phyloP scores from a whole-genome alignment of 2,888 invertebrate species.

The Melieria crassipennis region DNA sequence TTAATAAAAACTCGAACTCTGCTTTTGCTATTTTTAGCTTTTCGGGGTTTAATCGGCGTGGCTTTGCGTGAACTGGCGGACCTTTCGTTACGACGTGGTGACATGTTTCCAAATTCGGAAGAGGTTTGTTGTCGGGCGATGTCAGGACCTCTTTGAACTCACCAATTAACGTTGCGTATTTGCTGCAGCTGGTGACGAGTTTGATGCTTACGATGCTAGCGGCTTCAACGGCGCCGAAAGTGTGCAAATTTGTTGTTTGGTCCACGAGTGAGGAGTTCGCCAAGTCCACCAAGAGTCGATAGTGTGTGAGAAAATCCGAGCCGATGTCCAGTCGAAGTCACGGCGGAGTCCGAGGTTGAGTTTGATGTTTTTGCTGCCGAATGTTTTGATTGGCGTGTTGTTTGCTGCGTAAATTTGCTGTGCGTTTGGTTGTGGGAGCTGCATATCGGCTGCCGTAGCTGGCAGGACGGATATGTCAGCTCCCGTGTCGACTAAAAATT shows the following conservation, averaged over 20 bases:
- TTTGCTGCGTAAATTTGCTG: slow-evolving; percentile 37
- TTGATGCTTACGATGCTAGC: slow-evolving; percentile 30
- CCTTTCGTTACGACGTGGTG: slow-evolving; percentile 39
- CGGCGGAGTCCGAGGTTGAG: slow-evolving; percentile 41
- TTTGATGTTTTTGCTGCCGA: slow-evolving; percentile 34
- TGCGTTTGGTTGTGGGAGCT: slow-evolving; percentile 11
- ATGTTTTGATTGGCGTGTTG: slow-evolving; percentile 36
- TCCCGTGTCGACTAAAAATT: slow-evolving; percentile 41
- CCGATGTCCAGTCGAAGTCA: slow-evolving; percentile 43
- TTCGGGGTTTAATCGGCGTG: slow-evolving; percentile 33
- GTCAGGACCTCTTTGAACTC: slow-evolving; percentile 27
- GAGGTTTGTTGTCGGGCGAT: slow-evolving; percentile 16
- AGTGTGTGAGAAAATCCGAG: slow-evolving; percentile 43
- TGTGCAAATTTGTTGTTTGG: slow-evolving; percentile 28
- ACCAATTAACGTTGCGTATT: slow-evolving; percentile 3
- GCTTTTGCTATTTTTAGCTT: slow-evolving; percentile 35
- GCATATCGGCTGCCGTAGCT: slow-evolving; percentile 3
- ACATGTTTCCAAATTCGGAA: slow-evolving; percentile 19
- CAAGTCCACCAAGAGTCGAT: slow-evolving; percentile 35
- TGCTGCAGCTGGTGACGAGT: slow-evolving; percentile 13
- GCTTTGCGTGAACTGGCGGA: slow-evolving; percentile 31
- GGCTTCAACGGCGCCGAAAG: background rate
- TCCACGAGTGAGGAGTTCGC: slow-evolving; percentile 31
- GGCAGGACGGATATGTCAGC: slow-evolving; percentile 42
- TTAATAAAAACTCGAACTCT: slow-evolving; percentile 34